phyloP scores from a whole-genome alignment of 2,797 vertebrate species.

The Anisognathus igniventris region DNA sequence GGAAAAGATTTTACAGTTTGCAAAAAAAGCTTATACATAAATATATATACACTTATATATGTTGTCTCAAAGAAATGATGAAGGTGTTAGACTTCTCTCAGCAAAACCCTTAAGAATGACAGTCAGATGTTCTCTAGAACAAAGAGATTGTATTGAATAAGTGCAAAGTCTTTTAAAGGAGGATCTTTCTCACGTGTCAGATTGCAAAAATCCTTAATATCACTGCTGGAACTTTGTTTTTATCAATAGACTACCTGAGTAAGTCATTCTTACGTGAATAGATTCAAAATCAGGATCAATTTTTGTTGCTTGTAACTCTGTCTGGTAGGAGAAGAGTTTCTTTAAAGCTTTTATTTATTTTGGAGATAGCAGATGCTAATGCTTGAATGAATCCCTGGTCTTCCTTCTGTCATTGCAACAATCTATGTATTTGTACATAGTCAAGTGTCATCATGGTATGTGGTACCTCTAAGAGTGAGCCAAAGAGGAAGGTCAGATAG shows the following conservation, averaged over 20 bases:
- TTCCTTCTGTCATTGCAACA: not conserved
- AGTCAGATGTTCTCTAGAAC: not conserved
- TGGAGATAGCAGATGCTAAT: not conserved
- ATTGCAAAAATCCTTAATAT: not conserved
- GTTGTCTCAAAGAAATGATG: not conserved
- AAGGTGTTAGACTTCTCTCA: not conserved
- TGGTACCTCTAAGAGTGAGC: not conserved
- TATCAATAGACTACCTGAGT: not conserved
- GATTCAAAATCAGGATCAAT: not conserved
- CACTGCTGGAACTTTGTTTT: not conserved
- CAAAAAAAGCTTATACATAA: not conserved
- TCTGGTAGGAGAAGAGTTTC: not conserved
- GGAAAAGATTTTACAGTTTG: not conserved
- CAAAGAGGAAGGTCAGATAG: not conserved
- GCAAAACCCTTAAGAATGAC: not conserved
- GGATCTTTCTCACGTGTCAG: not conserved
- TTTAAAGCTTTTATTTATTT: not conserved
- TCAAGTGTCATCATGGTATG: not conserved
- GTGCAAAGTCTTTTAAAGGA: not conserved
- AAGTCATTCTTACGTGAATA: not conserved
- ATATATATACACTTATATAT: too few relatives aligned
- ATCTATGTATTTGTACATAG: not conserved
- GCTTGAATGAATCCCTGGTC: not conserved
- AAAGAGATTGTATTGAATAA: not conserved
- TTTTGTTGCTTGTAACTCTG: not conserved